These are phyloP conservation scores for Macrochelys suwanniensis DNA, from an alignment of 2,797 vertebrate genomes.

Conservation along the genomic window DNA sequence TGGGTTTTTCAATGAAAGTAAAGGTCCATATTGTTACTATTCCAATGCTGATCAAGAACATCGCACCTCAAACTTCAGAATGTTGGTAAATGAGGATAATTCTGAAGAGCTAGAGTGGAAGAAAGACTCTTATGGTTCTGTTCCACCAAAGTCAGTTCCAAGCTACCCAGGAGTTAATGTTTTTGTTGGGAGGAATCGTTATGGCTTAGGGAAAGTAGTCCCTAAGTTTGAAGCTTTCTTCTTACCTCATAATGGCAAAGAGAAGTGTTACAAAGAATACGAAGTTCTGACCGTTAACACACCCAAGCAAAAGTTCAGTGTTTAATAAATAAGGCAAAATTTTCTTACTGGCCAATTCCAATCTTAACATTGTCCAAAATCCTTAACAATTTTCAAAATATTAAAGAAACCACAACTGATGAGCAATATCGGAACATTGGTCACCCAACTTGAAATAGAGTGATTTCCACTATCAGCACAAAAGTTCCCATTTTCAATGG, in stretches of 20 bases:
- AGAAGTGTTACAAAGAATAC: constrained; percentile 33
- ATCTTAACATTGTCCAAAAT: too few species aligned
- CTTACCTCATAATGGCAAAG: constrained; percentile 27
- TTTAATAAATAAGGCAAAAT: not conserved
- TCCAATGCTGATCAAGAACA: constrained; percentile 81
- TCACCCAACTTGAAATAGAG: too few species aligned
- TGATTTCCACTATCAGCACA: not conserved
- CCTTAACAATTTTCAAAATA: too few species aligned
- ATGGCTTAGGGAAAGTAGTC: constrained; percentile 47
- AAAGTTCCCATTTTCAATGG: not conserved
- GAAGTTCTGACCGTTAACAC: constrained; percentile 29
- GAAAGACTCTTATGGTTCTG: not conserved
- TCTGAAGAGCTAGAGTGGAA: not conserved
- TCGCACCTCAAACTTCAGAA: constrained; percentile 48
- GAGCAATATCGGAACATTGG: too few species aligned
- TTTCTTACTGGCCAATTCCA: too few species aligned
- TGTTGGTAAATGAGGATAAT: not conserved
- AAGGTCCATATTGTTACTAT: constrained; percentile 83
- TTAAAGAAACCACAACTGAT: too few species aligned
- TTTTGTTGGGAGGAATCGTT: not conserved
- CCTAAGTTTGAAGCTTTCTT: constrained; percentile 5
- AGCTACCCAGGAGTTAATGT: not conserved
- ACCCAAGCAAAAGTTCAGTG: constrained; percentile 63
- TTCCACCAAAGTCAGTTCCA: not conserved
- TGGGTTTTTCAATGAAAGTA: constrained; percentile 80